Evolutionary conservation across 2,888 invertebrate species (phyloP), one percentile per base, ranked within the genome.

Genomic region (Cephonodes hylas): DNA sequence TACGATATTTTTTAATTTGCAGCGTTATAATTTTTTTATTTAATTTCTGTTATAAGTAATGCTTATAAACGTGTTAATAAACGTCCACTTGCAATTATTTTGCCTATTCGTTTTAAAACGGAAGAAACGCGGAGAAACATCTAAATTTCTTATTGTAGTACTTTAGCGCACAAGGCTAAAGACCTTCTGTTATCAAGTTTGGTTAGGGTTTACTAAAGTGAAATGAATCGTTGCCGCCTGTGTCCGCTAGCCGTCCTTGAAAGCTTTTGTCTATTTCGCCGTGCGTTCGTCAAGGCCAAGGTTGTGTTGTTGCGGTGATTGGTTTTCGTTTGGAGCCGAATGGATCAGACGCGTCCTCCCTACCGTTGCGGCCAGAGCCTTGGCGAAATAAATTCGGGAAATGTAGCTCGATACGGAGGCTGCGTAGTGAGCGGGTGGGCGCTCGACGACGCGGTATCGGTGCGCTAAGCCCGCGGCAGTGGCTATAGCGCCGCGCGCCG

Each of bases 341-440:
- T 84, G 86, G 91, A 91, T 90, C 89, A 86, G 86, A 85, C 84
- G 90, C 86, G 88, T 85, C 89, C 86, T 87, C 85, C 82, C 80
- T 85, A 68, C 66, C 69, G 68, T 70, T 70, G 84, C 84, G 85
- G 80, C 74, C 74, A 74, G 74, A 77, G 74, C 77, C 75, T 77
- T 77, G 70, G 74, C 71, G 67, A 77, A 83, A 81, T 79, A 81
- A 83, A 84, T 85, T 84, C 72, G 86, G 85, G 81, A 83, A 85
- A 74, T 81, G 83, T 87, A 84, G 91, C 88, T 91, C 89, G 87
- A 89, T 91, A 91, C 89, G 83, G 88, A 89, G 90, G 88, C 90
- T 89, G 91, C 91, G 89, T 89, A 88, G 86, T 90, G 81, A 84
- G 81, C 77, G 80, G 74, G 75, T 75, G 75, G 67, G 78, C 72